Percentiles rank a stretch among this genome's conserved stretches.
These are phyloP conservation scores for Gopherus flavomarginatus DNA, from an alignment of 2,113 vertebrate genomes.

Conservation along the genomic window DNA sequence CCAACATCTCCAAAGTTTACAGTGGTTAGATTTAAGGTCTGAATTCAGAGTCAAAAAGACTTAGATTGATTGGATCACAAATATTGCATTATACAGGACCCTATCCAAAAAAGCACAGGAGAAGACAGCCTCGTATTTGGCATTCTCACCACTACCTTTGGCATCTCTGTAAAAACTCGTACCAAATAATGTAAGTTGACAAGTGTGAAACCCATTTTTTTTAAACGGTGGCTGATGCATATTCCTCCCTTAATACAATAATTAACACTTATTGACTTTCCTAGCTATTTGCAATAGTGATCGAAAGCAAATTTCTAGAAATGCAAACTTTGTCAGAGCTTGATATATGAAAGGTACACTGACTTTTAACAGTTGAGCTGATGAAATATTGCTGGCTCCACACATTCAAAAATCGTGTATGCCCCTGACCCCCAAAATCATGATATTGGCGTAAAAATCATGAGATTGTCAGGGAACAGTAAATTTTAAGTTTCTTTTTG, in stretches of 20 bases:
- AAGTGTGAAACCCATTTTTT: not conserved
- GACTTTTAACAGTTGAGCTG: not conserved
- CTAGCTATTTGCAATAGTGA: not conserved
- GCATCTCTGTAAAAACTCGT: not conserved
- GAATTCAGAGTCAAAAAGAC: not conserved
- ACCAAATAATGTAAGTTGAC: slow-evolving; percentile 12
- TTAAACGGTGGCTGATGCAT: slow-evolving; percentile 2
- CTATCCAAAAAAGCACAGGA: not conserved
- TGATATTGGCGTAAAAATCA: not conserved
- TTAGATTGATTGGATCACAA: not conserved
- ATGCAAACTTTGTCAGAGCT: slow-evolving; percentile 12
- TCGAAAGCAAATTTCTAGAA: slow-evolving; percentile 5
- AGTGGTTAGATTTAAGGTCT: not conserved
- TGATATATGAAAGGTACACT: not conserved
- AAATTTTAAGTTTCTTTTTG: not conserved
- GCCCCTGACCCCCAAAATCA: not conserved
- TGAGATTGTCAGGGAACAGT: not conserved
- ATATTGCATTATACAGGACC: fast-evolving
- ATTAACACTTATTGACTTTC: slow-evolving; percentile 27
- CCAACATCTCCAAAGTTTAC: not conserved
- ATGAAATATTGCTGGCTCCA: not conserved
- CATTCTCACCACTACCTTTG: not conserved
- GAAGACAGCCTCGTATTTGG: not conserved
- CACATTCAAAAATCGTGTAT: not conserved
- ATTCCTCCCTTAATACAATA: slow-evolving; percentile 27